Conservation (phyloP, 2,888 invertebrate species). For the Leptopterna dolabrata region DNA sequence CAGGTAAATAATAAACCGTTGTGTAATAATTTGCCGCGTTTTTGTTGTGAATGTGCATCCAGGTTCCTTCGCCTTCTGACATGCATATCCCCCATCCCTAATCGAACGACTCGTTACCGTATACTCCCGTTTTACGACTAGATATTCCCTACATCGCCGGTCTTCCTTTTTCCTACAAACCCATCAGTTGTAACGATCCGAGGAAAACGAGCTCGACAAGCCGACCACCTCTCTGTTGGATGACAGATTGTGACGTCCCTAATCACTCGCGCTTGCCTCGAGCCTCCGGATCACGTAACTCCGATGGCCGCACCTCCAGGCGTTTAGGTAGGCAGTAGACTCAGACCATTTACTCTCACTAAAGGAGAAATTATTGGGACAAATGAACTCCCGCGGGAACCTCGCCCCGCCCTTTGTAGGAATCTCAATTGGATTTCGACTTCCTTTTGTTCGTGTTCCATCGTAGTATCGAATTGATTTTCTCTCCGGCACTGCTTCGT, state of each 20-base stretch:
- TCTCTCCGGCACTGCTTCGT: neutral
- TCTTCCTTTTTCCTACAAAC: neutral
- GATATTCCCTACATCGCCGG: neutral
- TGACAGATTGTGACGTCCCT: neutral
- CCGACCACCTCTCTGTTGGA: neutral
- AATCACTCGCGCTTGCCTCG: neutral
- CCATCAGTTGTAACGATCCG: neutral
- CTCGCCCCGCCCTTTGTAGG: neutral
- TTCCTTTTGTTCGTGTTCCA: neutral
- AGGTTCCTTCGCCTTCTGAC: too few species aligned
- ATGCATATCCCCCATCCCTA: too few species aligned
- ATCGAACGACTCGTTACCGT: too few species aligned
- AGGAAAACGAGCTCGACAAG: neutral
- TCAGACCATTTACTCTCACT: conserved; percentile 3
- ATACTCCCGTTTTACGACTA: too few species aligned
- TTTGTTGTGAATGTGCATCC: too few species aligned
- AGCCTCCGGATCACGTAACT: neutral
- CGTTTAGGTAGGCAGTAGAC: neutral
- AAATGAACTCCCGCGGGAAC: neutral
- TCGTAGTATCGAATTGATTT: neutral
- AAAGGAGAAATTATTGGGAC: conserved; percentile 8
- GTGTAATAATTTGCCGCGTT: too few species aligned
- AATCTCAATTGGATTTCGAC: neutral
- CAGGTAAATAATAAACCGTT: too few species aligned
- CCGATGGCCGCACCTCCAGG: neutral